Base-by-base conservation (phyloP, 2,113 vertebrate genomes). In the Aspiorhynchus laticeps region DNA sequence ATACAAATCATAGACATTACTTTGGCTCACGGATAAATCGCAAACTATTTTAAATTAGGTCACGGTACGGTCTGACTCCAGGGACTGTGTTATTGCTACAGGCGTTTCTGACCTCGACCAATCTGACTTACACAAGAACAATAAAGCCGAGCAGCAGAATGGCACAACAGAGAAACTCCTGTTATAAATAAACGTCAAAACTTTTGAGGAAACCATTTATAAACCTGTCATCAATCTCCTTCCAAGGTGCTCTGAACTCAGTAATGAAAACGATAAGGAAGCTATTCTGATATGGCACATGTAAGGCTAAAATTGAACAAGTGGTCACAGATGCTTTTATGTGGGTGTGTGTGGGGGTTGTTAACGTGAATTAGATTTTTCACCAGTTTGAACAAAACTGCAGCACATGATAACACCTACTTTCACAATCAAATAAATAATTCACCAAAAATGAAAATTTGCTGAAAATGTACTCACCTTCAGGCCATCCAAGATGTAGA, bases 111-210 rank as follows among this genome's bases (percentile, higher is more conserved):
- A 87, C 86, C 87, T 65, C 76, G 19, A 41, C 38, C 84, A 82
- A 85, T 85, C 77, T 56, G 59, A 67, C 77, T 88, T 71, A 86
- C 87, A 88, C 43, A 33, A 84, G 81, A 84, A 90, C 89, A 88
- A 90, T 88, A 90, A 84, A 69, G 56, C 46, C 14, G 31, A 73
- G 76, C 48, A 21, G 36, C 28, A 69, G 59, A 38, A 41, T 2
- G 53, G 73, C 53, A 31, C 67, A 73, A 84, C 41, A 41, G 61
- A 59, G 69, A 76, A 88, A 86, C 48, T 84, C 53, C 19, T 10
- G 76, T 84, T 90, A 90, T 90, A 90, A 90, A 90, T 90, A 88
- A 86, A 85, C 21, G 84, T 86, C 86, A 86, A 85, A 88, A 90
- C 84, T 61, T 84, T 80, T 84, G 65, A 83, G 84, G 75, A 86